Evolutionary conservation across 92 coral and sea anemone genomes (phyloP), one percentile per base, ranked within the genome.

Genomic region (Epizoanthus stellaris): DNA sequence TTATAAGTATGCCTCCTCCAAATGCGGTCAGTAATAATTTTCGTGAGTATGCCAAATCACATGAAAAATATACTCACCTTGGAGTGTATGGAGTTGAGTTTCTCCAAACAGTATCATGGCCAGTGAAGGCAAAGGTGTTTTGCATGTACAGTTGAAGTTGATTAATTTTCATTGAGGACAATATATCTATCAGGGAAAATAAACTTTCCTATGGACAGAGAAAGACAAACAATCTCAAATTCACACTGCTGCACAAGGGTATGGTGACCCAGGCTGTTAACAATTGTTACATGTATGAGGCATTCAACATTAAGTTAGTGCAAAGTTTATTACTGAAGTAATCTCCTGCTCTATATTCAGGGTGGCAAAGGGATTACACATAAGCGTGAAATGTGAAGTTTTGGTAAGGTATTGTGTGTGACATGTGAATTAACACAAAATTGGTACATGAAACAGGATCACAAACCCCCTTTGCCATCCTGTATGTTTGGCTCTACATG

Each of bases 121-220:
- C 93, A 9, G 76, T 64, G 62, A 86, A 95, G 47, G 94, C 85
- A 82, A 94, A 96, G n/a, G 96, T 92, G 82, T 91, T 92, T 75
- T 92, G 98, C 94, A 96, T 92, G 93, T 92, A 92, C 82, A 92
- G 73, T 56, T 92, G 94, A 14, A 96, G 90, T 64, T 96, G 98
- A 70, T 96, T 96, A 82, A 94, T 86, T 84, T 96, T 96, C 77
- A 94, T 85, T 75, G 92, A 86, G 3, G 98, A 92, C 76, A 96
- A 80, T 59, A 80, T 81, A 70, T 96, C 98, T 4, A 96, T 87
- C 52, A 92, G 25, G 63, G 89, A 92, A 53, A 91, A 89, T 53
- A 96, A 80, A 0, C 98, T 90, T 66, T 96, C 98, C 98, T 96
- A 65, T 15, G 71, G 20, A 63, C 21, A 57, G 62, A 75, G 54